Evolutionary conservation across 92 coral and sea anemone species (phyloP).

Genomic region (Parazoanthus atlanticus): DNA sequence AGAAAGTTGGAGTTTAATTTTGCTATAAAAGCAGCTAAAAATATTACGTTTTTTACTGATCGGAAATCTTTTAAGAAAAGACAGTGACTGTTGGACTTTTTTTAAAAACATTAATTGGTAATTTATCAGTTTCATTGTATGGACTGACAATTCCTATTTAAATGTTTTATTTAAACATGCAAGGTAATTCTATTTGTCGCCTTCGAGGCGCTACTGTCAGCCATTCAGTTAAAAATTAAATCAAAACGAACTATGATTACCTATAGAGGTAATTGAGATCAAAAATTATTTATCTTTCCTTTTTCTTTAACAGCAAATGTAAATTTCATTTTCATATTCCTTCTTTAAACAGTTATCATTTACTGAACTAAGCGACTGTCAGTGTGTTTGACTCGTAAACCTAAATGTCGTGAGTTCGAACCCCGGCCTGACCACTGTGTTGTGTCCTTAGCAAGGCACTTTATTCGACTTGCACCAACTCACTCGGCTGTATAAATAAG

Average conservation of each 20-base stretch:
- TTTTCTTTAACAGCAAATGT: neutral
- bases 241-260: neutral
- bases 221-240: too few species aligned
- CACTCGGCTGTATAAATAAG: neutral
- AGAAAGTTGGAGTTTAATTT: too few species aligned
- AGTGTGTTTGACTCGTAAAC: too few species aligned
- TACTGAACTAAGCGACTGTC: too few species aligned
- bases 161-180: too few species aligned
- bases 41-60: too few species aligned
- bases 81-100: neutral
- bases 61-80: too few species aligned
- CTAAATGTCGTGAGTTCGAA: neutral
- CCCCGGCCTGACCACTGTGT: neutral
- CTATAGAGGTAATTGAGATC: neutral
- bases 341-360: too few species aligned
- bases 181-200: neutral
- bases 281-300: neutral
- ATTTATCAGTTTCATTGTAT: neutral
- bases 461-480: neutral
- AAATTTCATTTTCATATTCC: neutral
- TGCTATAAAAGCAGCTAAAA: neutral
- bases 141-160: neutral
- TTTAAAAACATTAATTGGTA: neutral
- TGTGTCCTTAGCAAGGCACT: neutral
- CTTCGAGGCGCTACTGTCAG: neutral